A percentile compares a stretch with the other conserved stretches of the same genome.
These are phyloP conservation scores for Habropoda laboriosa DNA, from an alignment of 1,140 invertebrate genomes.

Conservation along the genomic window DNA sequence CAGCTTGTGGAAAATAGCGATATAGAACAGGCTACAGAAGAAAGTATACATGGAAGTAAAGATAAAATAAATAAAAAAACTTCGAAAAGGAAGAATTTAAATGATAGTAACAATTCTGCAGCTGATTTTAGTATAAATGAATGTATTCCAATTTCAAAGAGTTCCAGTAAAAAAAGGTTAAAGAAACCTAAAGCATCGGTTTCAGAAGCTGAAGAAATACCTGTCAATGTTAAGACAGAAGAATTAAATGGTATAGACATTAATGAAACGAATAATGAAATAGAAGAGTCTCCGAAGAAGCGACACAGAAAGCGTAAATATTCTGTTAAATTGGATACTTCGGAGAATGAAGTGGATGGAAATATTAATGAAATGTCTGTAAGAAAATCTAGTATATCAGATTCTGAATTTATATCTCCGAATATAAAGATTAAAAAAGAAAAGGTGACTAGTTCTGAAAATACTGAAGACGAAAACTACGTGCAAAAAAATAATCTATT, in stretches of 20 bases:
- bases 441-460: neutral
- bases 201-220: neutral
- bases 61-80: neutral
- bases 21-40: neutral
- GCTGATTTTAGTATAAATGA: neutral
- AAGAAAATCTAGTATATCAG: neutral
- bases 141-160: neutral
- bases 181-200: neutral
- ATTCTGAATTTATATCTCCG: neutral
- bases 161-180: neutral
- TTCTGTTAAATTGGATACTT: neutral
- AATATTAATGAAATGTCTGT: neutral
- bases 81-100: neutral
- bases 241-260: neutral
- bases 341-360: neutral
- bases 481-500: neutral
- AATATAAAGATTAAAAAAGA: conserved; percentile 20
- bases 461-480: neutral
- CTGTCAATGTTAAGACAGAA: conserved; percentile 3
- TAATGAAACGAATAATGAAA: neutral
- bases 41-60: neutral
- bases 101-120: conserved; percentile 1
- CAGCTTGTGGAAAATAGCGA: neutral
- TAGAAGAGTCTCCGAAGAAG: conserved; percentile 4
- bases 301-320: conserved; percentile 2